phyloP scores from a whole-genome alignment of 2,113 vertebrate species.

The Chamaetylas fuelleborni region DNA sequence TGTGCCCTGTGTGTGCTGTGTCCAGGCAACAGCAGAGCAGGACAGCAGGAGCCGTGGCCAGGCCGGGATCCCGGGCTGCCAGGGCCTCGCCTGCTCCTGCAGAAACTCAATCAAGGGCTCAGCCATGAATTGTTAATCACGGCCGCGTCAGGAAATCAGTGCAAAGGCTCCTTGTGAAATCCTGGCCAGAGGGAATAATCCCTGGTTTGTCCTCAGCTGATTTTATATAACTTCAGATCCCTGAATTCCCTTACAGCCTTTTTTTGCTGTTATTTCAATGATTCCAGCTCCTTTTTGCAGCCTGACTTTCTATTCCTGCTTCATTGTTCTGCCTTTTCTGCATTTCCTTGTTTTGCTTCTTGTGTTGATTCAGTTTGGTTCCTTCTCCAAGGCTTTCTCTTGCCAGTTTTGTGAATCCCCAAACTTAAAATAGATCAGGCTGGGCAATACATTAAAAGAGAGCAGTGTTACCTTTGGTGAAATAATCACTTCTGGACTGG shows the following conservation, averaged over 20 bases:
- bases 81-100: background rate
- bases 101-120: background rate
- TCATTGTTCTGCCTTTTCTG: constrained; percentile 31
- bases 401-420: background rate
- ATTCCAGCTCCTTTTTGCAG: background rate
- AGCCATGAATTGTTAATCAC: background rate
- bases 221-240: background rate
- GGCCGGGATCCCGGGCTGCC: background rate
- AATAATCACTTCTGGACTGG: background rate
- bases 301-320: constrained; percentile 45
- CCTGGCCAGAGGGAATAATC: background rate
- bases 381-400: background rate
- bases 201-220: background rate
- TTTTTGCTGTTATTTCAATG: background rate
- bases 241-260: background rate
- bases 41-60: background rate
- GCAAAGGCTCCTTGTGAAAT: background rate
- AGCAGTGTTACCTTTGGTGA: background rate
- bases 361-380: constrained; percentile 3
- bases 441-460: background rate
- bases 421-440: background rate
- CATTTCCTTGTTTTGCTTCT: constrained; percentile 43
- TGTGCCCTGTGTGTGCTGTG: background rate
- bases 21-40: background rate
- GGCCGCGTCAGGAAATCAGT: background rate